Evolutionary conservation across 1,140 invertebrate genomes (phyloP).

Genomic region (Ceratitis capitata): DNA sequence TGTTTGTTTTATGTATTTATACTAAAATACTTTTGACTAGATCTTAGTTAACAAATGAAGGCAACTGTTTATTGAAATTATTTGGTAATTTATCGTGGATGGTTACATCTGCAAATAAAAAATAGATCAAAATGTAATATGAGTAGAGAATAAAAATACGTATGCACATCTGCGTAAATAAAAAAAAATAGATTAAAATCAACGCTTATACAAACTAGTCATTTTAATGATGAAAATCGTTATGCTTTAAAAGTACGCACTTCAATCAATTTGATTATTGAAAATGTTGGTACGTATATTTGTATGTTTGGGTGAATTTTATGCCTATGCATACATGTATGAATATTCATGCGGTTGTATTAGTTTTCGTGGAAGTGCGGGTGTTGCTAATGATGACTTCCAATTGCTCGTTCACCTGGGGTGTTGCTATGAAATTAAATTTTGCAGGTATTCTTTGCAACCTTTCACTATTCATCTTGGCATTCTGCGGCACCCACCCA

Average conservation of each 20-base stretch:
- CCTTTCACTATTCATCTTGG: conserved; percentile 9
- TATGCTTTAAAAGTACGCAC: not conserved
- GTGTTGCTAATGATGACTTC: conserved; percentile 10
- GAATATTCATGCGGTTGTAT: not conserved
- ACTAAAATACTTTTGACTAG: conserved; percentile 56
- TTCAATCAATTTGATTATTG: not conserved
- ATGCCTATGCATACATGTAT: not conserved
- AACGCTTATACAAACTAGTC: not conserved
- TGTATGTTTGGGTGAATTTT: too few relatives aligned
- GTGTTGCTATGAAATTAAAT: conserved; percentile 65
- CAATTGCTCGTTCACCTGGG: conserved; percentile 48
- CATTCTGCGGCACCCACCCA: conserved; percentile 52
- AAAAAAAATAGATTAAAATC: not conserved
- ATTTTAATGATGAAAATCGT: not conserved
- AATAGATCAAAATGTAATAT: conserved; percentile 43
- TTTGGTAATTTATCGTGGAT: not conserved
- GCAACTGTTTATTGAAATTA: conserved; percentile 48
- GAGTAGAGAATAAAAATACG: not conserved
- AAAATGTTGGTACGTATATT: not conserved
- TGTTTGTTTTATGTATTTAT: not conserved
- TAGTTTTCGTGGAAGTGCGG: not conserved
- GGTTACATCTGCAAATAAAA: conserved; percentile 49
- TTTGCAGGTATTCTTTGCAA: conserved; percentile 60
- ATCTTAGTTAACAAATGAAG: conserved; percentile 49
- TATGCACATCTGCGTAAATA: not conserved